Percentiles rank a stretch among this genome's conserved stretches.
Conservation (phyloP, 2,797 vertebrate genomes). For the Eulemur albifrons region DNA sequence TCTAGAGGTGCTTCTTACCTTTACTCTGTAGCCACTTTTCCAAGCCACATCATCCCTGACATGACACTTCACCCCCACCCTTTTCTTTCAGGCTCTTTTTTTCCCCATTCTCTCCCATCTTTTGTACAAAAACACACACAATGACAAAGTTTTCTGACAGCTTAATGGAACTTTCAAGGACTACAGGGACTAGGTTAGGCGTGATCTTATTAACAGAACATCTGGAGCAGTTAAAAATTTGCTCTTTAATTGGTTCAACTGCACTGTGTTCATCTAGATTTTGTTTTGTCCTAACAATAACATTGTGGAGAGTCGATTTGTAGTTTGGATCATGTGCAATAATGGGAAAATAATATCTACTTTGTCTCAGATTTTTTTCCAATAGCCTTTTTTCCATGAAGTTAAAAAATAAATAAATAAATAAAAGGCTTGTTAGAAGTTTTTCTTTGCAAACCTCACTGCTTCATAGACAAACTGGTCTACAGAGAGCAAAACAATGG, state of each 20-base stretch:
- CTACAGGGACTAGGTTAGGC: not conserved
- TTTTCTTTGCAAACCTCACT: constrained; percentile 68
- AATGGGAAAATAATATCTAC: constrained; percentile 53
- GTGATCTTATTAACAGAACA: constrained; percentile 67
- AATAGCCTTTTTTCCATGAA: constrained; percentile 48
- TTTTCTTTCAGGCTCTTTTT: not conserved
- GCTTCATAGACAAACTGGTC: constrained; percentile 64
- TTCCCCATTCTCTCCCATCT: constrained; percentile 28
- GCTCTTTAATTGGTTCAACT: constrained; percentile 69
- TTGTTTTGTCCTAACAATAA: constrained; percentile 55
- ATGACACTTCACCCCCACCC: not conserved
- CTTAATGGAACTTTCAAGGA: constrained; percentile 70
- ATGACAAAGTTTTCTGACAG: constrained; percentile 66
- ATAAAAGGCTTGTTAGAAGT: constrained; percentile 55
- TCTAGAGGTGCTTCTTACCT: not conserved
- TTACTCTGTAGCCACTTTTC: not conserved
- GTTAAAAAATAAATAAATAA: not conserved
- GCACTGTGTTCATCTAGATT: constrained; percentile 21
- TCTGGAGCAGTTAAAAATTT: constrained; percentile 60
- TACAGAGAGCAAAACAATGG: constrained; percentile 65
- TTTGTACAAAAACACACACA: constrained; percentile 55
- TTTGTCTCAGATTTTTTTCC: constrained; percentile 58
- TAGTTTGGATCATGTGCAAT: constrained; percentile 35
- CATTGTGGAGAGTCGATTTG: constrained; percentile 48
- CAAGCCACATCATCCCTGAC: not conserved